These are phyloP conservation scores for Dendrophyllia cribrosa DNA, from an alignment of 64 coral and sea anemone species.

Conservation along the genomic window DNA sequence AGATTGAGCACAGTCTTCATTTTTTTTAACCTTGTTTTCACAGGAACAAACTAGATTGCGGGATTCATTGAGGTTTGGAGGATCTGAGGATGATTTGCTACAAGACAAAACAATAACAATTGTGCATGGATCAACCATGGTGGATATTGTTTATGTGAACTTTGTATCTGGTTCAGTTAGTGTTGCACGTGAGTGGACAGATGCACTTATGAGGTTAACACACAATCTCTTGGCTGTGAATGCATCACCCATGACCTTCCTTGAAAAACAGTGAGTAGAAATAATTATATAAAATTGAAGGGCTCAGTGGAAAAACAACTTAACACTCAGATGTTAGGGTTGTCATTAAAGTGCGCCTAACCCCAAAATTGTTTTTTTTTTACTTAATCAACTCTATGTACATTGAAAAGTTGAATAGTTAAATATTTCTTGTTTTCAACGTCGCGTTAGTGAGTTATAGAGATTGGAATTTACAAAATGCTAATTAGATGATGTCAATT, in stretches of 20 bases:
- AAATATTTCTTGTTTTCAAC: too few relatives aligned
- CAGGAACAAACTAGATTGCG: slow-evolving; percentile 72
- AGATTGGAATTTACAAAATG: too few relatives aligned
- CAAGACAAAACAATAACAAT: slow-evolving; percentile 88
- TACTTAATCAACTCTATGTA: too few relatives aligned
- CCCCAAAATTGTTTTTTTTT: too few relatives aligned
- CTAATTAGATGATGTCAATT: too few relatives aligned
- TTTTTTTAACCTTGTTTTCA: not conserved
- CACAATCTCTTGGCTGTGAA: slow-evolving; percentile 88
- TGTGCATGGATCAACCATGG: slow-evolving; percentile 85
- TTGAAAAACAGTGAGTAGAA: slow-evolving; percentile 90
- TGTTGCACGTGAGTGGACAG: slow-evolving; percentile 76
- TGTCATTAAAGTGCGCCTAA: too few relatives aligned
- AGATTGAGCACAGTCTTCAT: too few relatives aligned
- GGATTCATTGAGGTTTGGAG: slow-evolving; percentile 79
- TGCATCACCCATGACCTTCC: slow-evolving; percentile 76
- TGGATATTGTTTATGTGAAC: slow-evolving; percentile 83
- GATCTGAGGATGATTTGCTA: slow-evolving; percentile 68
- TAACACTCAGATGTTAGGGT: too few relatives aligned
- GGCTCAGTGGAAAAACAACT: not conserved
- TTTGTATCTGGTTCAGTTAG: slow-evolving; percentile 75
- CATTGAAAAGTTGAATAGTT: too few relatives aligned
- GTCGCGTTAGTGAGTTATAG: too few relatives aligned
- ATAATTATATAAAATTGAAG: not conserved
- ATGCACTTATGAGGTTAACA: slow-evolving; percentile 76